Evolutionary conservation across 2,113 vertebrate species (phyloP).

Genomic region (Myocastor coypus): DNA sequence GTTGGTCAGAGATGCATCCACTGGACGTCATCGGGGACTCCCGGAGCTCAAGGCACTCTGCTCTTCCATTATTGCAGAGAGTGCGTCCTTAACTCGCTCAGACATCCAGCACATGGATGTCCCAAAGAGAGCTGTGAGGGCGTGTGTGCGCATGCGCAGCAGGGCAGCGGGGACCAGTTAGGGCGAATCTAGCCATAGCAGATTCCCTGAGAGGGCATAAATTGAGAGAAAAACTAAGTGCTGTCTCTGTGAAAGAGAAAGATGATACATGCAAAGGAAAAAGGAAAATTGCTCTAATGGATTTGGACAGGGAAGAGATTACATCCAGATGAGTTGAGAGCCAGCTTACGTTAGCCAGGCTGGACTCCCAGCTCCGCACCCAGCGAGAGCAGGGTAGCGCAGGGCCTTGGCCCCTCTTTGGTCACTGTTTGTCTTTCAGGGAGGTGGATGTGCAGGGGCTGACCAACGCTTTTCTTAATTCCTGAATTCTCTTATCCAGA

Average conservation of each 20-base stretch:
- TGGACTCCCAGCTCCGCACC: not conserved
- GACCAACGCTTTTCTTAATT: not conserved
- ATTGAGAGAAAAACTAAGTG: not conserved
- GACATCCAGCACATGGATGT: not conserved
- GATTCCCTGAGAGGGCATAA: not conserved
- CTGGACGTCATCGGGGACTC: not conserved
- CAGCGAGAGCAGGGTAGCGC: not conserved
- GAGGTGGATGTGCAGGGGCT: not conserved
- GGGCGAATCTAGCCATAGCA: not conserved
- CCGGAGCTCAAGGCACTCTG: not conserved
- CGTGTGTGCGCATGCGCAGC: not conserved
- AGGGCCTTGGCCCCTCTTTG: not conserved
- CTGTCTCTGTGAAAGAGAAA: not conserved
- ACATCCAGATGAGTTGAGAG: not conserved
- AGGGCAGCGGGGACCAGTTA: not conserved
- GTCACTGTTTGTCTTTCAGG: not conserved
- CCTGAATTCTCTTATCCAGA: not conserved
- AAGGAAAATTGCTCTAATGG: not conserved
- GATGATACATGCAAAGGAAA: not conserved
- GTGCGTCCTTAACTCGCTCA: not conserved
- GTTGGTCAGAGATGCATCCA: not conserved
- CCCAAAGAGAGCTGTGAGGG: not conserved
- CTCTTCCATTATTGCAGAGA: not conserved
- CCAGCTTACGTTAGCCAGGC: not conserved
- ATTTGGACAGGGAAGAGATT: conserved; percentile 3